Conservation (phyloP, 64 coral and sea anemone genomes). For the Stichodactyla helianthus region DNA sequence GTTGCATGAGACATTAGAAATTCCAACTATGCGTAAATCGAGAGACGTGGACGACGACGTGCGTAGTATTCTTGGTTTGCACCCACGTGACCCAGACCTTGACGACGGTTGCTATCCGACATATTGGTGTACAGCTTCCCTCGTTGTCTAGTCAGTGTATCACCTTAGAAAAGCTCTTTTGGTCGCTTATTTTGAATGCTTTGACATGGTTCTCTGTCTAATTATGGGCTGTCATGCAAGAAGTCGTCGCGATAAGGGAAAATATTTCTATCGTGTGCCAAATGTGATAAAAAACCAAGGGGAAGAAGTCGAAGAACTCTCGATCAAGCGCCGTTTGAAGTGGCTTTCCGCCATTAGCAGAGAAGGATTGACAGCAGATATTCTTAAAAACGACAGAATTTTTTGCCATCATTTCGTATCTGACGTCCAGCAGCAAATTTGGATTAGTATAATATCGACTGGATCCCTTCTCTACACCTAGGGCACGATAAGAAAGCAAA, state of each 20-base stretch:
- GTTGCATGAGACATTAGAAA: neutral
- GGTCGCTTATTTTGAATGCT: neutral
- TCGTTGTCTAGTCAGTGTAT: too few relatives aligned
- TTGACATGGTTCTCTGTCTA: slow-evolving; percentile 32
- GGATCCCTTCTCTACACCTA: slow-evolving; percentile 13
- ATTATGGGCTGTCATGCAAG: slow-evolving; percentile 23
- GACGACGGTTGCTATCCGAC: slow-evolving; percentile 21
- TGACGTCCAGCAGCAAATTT: slow-evolving; percentile 7
- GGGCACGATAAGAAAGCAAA: slow-evolving; percentile 10
- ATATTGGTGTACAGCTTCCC: slow-evolving; percentile 11
- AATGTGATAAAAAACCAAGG: slow-evolving; percentile 22
- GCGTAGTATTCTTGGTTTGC: too few relatives aligned
- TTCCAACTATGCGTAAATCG: too few relatives aligned
- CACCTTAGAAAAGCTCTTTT: neutral
- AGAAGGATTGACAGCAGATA: neutral
- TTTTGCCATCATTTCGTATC: slow-evolving; percentile 12
- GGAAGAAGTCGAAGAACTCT: slow-evolving; percentile 19
- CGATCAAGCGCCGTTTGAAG: slow-evolving; percentile 3
- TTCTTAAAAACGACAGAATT: too few relatives aligned
- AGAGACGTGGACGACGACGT: too few relatives aligned
- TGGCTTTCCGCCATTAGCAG: slow-evolving; percentile 45
- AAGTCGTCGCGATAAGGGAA: slow-evolving; percentile 17
- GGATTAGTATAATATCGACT: slow-evolving; percentile 29
- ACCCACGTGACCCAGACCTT: too few relatives aligned
- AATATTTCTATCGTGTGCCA: slow-evolving; percentile 19